Conservation (phyloP, 2,113 vertebrate species). For the Heptranchias perlo region DNA sequence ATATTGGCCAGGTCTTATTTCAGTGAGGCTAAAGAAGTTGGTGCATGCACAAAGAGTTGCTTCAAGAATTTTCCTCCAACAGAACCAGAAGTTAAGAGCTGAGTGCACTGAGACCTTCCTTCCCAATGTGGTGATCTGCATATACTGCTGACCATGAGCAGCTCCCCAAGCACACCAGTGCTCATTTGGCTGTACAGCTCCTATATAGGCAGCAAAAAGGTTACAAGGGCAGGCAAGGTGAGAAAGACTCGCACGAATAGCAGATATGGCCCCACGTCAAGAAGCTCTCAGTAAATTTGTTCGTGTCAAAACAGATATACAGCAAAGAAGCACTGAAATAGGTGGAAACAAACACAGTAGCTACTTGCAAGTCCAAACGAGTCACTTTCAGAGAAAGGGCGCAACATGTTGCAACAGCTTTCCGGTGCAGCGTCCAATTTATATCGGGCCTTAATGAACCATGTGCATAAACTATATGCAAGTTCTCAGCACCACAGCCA, state of each 20-base stretch:
- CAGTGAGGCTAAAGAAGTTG: neutral
- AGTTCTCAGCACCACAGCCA: neutral
- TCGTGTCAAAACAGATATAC: neutral
- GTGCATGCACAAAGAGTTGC: neutral
- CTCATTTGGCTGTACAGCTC: neutral
- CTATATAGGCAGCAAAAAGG: neutral
- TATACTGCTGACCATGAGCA: neutral
- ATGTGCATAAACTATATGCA: neutral
- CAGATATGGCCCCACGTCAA: neutral
- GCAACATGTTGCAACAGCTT: neutral
- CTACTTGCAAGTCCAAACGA: neutral
- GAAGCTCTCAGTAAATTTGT: neutral
- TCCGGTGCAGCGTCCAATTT: neutral
- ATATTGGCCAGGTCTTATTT: too few relatives aligned
- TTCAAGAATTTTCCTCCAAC: neutral
- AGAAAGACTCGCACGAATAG: neutral
- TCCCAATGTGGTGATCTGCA: neutral
- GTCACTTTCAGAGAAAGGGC: neutral
- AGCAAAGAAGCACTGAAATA: neutral
- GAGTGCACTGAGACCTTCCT: neutral
- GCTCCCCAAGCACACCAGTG: neutral
- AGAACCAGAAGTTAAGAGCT: neutral
- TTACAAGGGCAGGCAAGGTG: neutral
- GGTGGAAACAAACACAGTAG: neutral
- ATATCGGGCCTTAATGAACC: neutral